These are phyloP conservation scores for Genyomyrus donnyi DNA, from an alignment of 2,113 vertebrate genomes.

Conservation along the genomic window DNA sequence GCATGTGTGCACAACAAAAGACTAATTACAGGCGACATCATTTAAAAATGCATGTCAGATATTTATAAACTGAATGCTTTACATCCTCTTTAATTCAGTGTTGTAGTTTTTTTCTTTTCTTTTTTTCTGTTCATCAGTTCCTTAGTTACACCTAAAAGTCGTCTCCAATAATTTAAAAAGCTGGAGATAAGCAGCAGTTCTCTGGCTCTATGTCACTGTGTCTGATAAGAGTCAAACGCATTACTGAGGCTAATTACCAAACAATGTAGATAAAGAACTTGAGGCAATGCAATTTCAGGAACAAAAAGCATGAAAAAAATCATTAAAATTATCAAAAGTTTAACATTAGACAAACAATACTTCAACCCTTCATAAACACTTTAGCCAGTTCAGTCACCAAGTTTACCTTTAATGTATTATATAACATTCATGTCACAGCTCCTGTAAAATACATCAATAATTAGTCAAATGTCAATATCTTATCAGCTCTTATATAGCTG, in stretches of 20 bases:
- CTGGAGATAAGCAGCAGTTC: neutral
- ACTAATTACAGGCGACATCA: neutral
- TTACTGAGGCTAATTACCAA: constrained; percentile 11
- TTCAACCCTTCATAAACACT: neutral
- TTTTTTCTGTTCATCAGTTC: neutral
- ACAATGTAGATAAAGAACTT: constrained; percentile 10
- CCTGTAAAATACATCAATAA: neutral
- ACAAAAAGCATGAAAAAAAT: neutral
- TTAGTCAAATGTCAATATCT: neutral
- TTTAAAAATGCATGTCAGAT: neutral
- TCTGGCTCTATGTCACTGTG: neutral
- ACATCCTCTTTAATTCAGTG: neutral
- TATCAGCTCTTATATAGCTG: neutral
- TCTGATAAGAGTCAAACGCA: neutral
- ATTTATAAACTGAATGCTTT: neutral
- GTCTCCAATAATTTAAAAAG: neutral
- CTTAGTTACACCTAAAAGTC: constrained; percentile 3
- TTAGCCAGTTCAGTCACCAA: neutral
- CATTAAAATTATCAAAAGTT: constrained; percentile 5
- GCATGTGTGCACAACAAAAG: neutral
- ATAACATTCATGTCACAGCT: neutral
- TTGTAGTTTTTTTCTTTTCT: neutral
- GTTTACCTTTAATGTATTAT: neutral
- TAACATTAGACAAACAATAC: neutral
- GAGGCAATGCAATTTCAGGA: constrained; percentile 4